Evolutionary conservation across 92 coral and sea anemone species (phyloP).

Genomic region (Parazoanthus darwini): DNA sequence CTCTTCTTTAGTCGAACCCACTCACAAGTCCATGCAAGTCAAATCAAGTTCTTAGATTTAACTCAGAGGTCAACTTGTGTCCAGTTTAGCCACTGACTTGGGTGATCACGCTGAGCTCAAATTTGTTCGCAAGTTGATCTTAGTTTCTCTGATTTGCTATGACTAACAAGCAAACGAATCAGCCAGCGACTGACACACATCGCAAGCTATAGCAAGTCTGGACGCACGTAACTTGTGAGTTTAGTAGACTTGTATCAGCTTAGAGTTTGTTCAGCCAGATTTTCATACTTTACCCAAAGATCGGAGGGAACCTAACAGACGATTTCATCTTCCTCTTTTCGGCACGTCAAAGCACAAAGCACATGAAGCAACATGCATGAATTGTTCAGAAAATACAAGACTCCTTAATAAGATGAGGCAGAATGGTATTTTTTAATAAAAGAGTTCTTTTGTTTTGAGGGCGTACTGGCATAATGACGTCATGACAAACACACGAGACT

Average conservation of each 20-base stretch:
- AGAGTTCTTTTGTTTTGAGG: not conserved
- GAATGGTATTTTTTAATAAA: not conserved
- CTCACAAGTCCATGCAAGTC: no score
- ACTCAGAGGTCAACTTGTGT: no score
- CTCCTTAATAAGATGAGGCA: not conserved
- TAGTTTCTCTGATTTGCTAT: no score
- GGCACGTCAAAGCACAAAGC: not conserved
- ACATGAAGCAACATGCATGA: not conserved
- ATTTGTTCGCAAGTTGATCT: no score
- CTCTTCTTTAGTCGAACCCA: no score
- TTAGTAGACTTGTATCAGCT: not conserved
- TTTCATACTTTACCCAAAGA: constrained; percentile 8
- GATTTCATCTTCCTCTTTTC: constrained; percentile 1
- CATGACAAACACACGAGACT: not conserved
- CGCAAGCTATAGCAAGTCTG: not conserved
- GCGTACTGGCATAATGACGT: not conserved
- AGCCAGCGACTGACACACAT: no score
- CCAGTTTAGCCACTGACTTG: no score
- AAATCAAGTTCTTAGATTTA: no score
- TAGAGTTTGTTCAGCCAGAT: not conserved
- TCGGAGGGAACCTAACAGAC: constrained; percentile 3
- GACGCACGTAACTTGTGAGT: not conserved
- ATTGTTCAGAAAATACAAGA: not conserved
- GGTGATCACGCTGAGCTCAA: no score
- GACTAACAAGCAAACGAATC: no score